Percentiles rank a stretch among this genome's conserved stretches.
These are phyloP conservation scores for Atta texana DNA, from an alignment of 1,140 invertebrate genomes.

Conservation along the genomic window DNA sequence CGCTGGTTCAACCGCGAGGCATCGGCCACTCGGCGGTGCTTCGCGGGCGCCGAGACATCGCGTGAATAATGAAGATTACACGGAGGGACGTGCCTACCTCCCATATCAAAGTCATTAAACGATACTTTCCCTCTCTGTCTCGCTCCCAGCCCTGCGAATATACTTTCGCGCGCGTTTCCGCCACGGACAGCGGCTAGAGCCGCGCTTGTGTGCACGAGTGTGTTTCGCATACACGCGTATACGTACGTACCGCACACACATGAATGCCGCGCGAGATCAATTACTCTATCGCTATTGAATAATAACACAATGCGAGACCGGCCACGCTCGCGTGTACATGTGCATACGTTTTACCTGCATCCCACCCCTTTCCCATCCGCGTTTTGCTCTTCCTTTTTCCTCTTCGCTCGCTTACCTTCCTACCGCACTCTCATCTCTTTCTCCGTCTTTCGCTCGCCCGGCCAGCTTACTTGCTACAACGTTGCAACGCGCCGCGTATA, in stretches of 20 bases:
- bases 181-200: not conserved
- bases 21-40: slow-evolving; percentile 35
- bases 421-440: slow-evolving; percentile 45
- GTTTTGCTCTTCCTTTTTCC: slow-evolving; percentile 69
- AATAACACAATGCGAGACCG: slow-evolving; percentile 76
- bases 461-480: slow-evolving; percentile 50
- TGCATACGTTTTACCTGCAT: slow-evolving; percentile 67
- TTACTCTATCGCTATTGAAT: slow-evolving; percentile 84
- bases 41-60: slow-evolving; percentile 60
- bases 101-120: slow-evolving; percentile 71
- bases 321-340: slow-evolving; percentile 39
- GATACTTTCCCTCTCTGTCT: slow-evolving; percentile 40
- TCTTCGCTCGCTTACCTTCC: slow-evolving; percentile 13
- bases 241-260: not conserved
- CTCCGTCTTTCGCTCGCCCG: slow-evolving; percentile 63
- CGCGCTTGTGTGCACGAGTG: not conserved
- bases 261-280: slow-evolving; percentile 78
- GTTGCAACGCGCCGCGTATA: slow-evolving; percentile 78
- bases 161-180: slow-evolving; percentile 34
- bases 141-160: slow-evolving; percentile 1
- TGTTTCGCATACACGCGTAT: not conserved
- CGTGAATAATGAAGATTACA: slow-evolving; percentile 73
- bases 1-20: slow-evolving; percentile 25
- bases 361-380: slow-evolving; percentile 68
- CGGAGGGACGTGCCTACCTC: slow-evolving; percentile 63